phyloP scores from a whole-genome alignment of 2,888 invertebrate genomes.

The Marasmarcha lunaedactyla region DNA sequence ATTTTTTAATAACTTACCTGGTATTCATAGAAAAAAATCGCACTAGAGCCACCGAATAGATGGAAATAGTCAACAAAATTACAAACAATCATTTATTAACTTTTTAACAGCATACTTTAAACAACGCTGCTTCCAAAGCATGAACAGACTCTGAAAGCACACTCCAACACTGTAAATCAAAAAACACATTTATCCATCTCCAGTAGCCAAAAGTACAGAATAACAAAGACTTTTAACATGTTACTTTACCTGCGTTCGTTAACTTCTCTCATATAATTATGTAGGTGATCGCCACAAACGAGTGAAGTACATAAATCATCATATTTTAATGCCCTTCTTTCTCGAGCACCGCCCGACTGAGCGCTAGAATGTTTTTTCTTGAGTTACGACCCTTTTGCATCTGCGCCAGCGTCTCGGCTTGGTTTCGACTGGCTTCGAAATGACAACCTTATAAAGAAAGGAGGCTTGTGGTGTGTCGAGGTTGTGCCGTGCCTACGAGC shows the following conservation, averaged over 20 bases:
- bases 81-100: too few species aligned
- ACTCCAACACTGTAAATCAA: too few species aligned
- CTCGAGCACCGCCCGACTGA: conserved; percentile 20
- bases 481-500: too few species aligned
- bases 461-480: conserved; percentile 10
- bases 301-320: conserved; percentile 67
- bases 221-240: too few species aligned
- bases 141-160: too few species aligned
- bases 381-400: conserved; percentile 44
- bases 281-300: conserved; percentile 36
- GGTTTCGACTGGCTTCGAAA: conserved; percentile 46
- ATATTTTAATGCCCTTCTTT: conserved; percentile 59
- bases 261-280: conserved; percentile 55
- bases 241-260: conserved; percentile 39
- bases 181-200: too few species aligned
- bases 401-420: conserved; percentile 43
- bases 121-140: too few species aligned
- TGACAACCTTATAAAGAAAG: conserved; percentile 33
- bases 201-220: too few species aligned
- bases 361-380: conserved; percentile 28
- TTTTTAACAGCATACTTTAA: too few species aligned
- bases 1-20: too few species aligned
- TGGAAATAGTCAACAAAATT: too few species aligned
- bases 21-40: too few species aligned
- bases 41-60: neutral